Evolutionary conservation across 23 tunicate genomes (phyloP).

Genomic region (Styela plicata): DNA sequence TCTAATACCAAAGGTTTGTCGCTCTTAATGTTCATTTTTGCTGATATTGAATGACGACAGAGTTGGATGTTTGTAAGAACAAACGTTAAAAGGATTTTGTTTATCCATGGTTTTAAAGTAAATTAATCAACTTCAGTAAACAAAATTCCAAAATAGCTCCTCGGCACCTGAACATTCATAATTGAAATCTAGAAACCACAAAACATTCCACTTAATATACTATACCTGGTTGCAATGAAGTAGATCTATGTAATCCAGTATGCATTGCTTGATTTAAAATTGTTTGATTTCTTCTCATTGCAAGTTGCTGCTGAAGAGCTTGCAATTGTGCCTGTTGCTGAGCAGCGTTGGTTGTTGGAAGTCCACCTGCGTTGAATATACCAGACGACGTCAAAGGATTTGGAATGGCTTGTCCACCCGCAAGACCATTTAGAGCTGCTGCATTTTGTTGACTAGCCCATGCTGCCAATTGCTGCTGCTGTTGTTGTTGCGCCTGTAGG

Average conservation of each 20-base stretch:
- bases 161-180: too few relatives aligned
- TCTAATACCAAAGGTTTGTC: too few relatives aligned
- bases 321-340: constrained; percentile 57
- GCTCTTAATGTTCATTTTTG: too few relatives aligned
- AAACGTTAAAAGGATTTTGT: too few relatives aligned
- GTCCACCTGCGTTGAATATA: constrained; percentile 50
- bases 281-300: constrained; percentile 47
- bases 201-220: too few relatives aligned
- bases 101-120: too few relatives aligned
- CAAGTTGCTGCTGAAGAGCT: constrained; percentile 75
- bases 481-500: constrained; percentile 44
- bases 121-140: too few relatives aligned
- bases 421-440: constrained; percentile 9
- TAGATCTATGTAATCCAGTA: constrained; percentile 52
- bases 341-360: constrained; percentile 26
- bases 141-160: too few relatives aligned
- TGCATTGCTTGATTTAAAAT: constrained; percentile 31
- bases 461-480: constrained; percentile 56
- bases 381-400: constrained; percentile 2
- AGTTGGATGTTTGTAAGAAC: too few relatives aligned
- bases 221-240: constrained; percentile 84
- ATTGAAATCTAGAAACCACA: too few relatives aligned
- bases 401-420: not conserved
- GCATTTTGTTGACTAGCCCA: constrained; percentile 28
- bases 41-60: too few relatives aligned